Evolutionary conservation across 2,888 invertebrate species (phyloP), one percentile per base, ranked within the genome.

Genomic region (Eurytoma californica): DNA sequence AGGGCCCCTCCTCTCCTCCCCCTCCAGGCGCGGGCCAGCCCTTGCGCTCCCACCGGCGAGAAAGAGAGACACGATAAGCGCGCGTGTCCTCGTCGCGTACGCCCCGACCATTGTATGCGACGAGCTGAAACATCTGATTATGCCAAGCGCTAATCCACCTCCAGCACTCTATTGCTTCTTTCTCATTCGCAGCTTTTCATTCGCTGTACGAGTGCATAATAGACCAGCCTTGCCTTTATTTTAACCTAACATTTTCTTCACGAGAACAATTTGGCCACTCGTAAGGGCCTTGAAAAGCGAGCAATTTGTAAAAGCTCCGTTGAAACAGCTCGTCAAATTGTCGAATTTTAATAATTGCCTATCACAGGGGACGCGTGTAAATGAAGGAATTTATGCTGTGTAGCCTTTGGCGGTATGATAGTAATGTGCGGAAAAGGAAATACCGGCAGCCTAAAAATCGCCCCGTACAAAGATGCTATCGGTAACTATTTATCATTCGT

Each of bases 371-470:
- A 65, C 55, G 47, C 69, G 12, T 63, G 76, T 76, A 76, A 76
- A 76, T 76, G 63, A 69, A 69, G 24, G 28, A 69, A 70, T 49
- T 63, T 49, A 61, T 69, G 49, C 16, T 30, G 53, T 13, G 55
- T 55, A 60, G n/a, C 70, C 14, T 60, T 70, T 47, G 16, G 12
- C 55, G 12, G 9, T 16, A 18, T 55, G 58, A 72, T 66, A 78
- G 53, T 60, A 47, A 24, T 39, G 78, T 60, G 69, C 70, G 66
- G 72, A 80, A 79, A 66, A 75, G 57, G 57, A 74, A 82, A 82
- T 82, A 82, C 82, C 83, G 80, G 83, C 70, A 84, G 83, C 84
- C 66, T 68, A 76, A 81, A 82, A 79, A 83, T 74, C 67, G 74
- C 47, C 78, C 79, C 74, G 70, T 70, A 74, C 72, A 81, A 75